Evolutionary conservation across 2,888 invertebrate genomes (phyloP), one percentile per base, ranked within the genome.

Genomic region (Andrena haemorrhoa): DNA sequence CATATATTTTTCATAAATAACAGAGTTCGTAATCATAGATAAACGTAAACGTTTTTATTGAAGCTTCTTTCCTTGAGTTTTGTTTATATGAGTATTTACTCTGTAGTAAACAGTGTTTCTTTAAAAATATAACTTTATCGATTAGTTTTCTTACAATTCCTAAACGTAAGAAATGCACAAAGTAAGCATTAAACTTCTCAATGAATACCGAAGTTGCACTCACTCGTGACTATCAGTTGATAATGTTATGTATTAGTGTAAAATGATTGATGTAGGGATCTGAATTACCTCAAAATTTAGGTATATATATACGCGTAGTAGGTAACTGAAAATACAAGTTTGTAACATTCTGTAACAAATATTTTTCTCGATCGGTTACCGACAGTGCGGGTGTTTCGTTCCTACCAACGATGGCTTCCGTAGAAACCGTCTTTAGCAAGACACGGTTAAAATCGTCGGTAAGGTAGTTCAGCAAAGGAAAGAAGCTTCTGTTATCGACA

Each of bases 401-500:
- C 26, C 35, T 77, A 74, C 61, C 82, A 33, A 53, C 82, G 2
- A 29, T 49, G 3, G 60, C 35, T 60, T 51, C 12, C 8, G 29
- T 23, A 51, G 64, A 33, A n/a, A n/a, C 0, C 31, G 16, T 49
- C n/a, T 0, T 58, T 58, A 16, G 4, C 23, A 41, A 31, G 29
- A 49, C 10, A 63, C 47, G 33, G 12, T 41, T 16, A 41, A 64
- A 63, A 29, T 26, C 23, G 70, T 75, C 85, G 86, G 79, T 87
- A 87, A 81, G 35, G 61, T 23, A 60, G 82, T 53, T 49, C 23
- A 12, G 71, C 0, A 26, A n/a, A 23, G 72, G 35, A 12, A 58
- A 79, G 79, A 63, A 23, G 2, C 61, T 61, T 66, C 33, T 61
- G 49, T 80, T 84, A 84, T 31, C 79, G 71, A 60, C 79, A 20